These are phyloP conservation scores for Eremobia ochroleuca DNA, from an alignment of 2,888 invertebrate genomes.

Conservation along the genomic window DNA sequence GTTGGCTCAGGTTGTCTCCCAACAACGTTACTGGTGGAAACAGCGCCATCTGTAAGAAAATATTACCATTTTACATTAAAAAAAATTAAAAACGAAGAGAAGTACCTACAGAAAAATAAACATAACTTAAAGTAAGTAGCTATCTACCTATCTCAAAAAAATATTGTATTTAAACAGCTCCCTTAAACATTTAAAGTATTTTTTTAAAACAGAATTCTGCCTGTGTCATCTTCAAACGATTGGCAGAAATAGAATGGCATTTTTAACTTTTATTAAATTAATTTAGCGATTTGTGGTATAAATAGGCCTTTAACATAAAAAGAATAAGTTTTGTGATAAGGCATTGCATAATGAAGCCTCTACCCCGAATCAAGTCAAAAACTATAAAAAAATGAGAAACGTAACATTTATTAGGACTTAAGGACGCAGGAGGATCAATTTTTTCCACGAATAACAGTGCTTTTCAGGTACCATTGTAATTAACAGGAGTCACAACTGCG, in stretches of 20 bases:
- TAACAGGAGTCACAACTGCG: no score
- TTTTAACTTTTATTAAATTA: neutral
- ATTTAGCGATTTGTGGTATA: neutral
- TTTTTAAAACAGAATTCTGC: neutral
- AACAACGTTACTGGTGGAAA: slow-evolving; percentile 70
- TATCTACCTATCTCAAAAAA: no score
- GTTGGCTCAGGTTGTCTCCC: slow-evolving; percentile 76
- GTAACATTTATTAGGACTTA: no score
- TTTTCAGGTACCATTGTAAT: no score
- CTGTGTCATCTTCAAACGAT: neutral
- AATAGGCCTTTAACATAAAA: neutral
- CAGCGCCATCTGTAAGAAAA: slow-evolving; percentile 74
- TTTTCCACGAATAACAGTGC: no score
- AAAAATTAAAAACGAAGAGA: neutral
- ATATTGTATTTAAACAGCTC: neutral
- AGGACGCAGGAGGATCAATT: no score
- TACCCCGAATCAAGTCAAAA: neutral
- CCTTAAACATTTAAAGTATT: neutral
- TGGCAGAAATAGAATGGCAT: neutral
- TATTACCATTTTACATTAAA: slow-evolving; percentile 35
- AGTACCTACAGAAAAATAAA: neutral
- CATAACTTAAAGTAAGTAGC: neutral
- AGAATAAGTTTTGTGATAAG: neutral
- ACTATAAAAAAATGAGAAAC: neutral
- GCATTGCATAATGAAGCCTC: neutral